Evolutionary conservation across 2,797 vertebrate species (phyloP).

Genomic region (Acanthurus tractus): DNA sequence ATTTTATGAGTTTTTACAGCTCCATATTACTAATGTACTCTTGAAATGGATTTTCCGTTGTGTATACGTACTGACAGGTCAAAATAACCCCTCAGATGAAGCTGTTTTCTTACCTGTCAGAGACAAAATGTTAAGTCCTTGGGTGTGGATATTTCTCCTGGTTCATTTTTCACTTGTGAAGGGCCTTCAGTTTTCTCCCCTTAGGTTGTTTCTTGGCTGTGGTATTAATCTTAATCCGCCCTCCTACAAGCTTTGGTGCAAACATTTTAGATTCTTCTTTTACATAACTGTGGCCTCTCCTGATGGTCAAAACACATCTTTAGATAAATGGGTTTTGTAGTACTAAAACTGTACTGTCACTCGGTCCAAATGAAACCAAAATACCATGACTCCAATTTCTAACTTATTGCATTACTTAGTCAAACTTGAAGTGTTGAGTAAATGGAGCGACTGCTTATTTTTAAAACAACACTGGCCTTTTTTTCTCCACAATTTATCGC

Average conservation of each 20-base stretch:
- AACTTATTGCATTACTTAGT: slow-evolving; percentile 19
- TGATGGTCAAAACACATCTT: slow-evolving; percentile 11
- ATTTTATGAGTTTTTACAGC: neutral
- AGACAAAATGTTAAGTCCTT: slow-evolving; percentile 19
- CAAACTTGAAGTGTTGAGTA: slow-evolving; percentile 19
- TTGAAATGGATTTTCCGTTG: slow-evolving; percentile 1
- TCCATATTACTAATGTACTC: neutral
- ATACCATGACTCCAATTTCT: neutral
- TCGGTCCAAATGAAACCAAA: slow-evolving; percentile 17
- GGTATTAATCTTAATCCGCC: slow-evolving; percentile 51
- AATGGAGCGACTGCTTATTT: neutral
- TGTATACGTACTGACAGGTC: slow-evolving; percentile 9
- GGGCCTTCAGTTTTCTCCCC: slow-evolving; percentile 36
- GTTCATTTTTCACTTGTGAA: slow-evolving; percentile 51
- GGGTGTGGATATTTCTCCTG: slow-evolving; percentile 34
- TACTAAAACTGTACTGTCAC: slow-evolving; percentile 5
- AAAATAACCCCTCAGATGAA: slow-evolving; percentile 25
- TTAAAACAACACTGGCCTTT: neutral
- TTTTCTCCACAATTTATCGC: neutral
- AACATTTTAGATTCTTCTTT: slow-evolving; percentile 17
- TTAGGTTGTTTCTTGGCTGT: slow-evolving; percentile 37
- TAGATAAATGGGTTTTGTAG: slow-evolving; percentile 21
- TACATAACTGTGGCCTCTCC: slow-evolving; percentile 10
- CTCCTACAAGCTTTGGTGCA: slow-evolving; percentile 20
- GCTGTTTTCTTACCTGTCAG: slow-evolving; percentile 38